Evolutionary conservation across 1,140 invertebrate species (phyloP).

Genomic region (Rhizoglyphus robini): DNA sequence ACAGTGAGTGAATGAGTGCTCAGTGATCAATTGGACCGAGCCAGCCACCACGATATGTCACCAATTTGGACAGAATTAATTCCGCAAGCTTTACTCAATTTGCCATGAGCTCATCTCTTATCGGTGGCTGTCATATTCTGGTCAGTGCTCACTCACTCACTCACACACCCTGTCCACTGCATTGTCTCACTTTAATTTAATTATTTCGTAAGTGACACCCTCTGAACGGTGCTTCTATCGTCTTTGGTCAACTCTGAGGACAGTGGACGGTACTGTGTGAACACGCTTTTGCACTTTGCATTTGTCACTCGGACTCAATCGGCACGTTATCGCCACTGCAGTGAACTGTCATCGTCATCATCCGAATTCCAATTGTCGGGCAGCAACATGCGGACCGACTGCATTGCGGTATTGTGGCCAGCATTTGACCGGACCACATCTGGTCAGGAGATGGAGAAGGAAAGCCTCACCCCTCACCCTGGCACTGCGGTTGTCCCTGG

Average conservation of each 20-base stretch:
- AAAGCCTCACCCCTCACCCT: no score
- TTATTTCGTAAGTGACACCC: neutral
- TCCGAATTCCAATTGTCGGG: neutral
- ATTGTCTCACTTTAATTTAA: slow-evolving; percentile 3
- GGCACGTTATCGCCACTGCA: neutral
- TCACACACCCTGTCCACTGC: neutral
- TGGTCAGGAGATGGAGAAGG: neutral
- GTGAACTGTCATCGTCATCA: neutral
- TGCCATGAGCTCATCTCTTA: neutral
- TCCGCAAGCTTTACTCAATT: slow-evolving; percentile 8
- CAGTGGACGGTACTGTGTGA: neutral
- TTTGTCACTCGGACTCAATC: neutral
- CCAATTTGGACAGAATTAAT: slow-evolving; percentile 8
- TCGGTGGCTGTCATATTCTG: neutral
- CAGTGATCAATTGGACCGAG: neutral
- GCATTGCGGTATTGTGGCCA: neutral
- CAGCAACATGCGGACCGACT: neutral
- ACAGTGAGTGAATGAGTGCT: no score
- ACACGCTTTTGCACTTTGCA: slow-evolving; percentile 15
- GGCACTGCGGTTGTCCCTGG: no score
- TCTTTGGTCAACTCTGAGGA: no score
- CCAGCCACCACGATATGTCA: neutral
- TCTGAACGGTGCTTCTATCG: neutral
- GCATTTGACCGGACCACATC: neutral
- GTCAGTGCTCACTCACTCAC: neutral